Conservation (phyloP, 1,140 invertebrate species). For the Cecropterus lyciades region DNA sequence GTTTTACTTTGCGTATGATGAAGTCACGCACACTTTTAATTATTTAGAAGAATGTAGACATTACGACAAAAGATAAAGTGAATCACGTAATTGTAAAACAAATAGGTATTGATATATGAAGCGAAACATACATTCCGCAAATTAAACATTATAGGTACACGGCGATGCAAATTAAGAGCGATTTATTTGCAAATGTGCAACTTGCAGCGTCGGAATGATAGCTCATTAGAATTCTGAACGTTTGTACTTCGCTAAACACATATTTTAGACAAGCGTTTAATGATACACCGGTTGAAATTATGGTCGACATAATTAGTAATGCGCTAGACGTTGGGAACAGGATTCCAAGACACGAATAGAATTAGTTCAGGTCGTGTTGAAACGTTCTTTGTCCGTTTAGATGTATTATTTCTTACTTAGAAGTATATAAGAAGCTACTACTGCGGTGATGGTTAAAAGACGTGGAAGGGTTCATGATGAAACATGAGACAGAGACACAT, state of each 20-base stretch:
- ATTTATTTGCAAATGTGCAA: slow-evolving; percentile 28
- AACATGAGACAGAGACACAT: too few relatives aligned
- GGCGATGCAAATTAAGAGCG: slow-evolving; percentile 31
- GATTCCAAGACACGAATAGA: slow-evolving; percentile 26
- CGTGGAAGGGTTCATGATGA: too few relatives aligned
- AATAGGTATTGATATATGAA: not conserved
- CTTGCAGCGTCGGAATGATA: slow-evolving; percentile 20
- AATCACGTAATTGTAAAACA: not conserved
- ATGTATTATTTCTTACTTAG: not conserved
- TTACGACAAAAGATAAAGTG: too few relatives aligned
- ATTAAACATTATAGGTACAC: slow-evolving; percentile 14
- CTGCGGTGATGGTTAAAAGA: too few relatives aligned
- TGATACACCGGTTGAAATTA: slow-evolving; percentile 31
- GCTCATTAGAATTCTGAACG: slow-evolving; percentile 33
- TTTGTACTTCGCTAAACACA: slow-evolving; percentile 25
- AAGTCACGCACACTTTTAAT: too few relatives aligned
- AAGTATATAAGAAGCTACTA: not conserved
- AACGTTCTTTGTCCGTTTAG: slow-evolving; percentile 18
- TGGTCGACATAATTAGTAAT: slow-evolving; percentile 31
- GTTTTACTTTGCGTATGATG: too few relatives aligned
- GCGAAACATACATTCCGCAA: slow-evolving; percentile 5
- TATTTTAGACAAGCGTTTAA: slow-evolving; percentile 30
- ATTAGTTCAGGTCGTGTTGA: slow-evolving; percentile 9
- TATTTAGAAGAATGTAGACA: too few relatives aligned
- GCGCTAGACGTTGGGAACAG: slow-evolving; percentile 16